phyloP scores from a whole-genome alignment of 2,797 vertebrate species.

The Decapterus maruadsi region DNA sequence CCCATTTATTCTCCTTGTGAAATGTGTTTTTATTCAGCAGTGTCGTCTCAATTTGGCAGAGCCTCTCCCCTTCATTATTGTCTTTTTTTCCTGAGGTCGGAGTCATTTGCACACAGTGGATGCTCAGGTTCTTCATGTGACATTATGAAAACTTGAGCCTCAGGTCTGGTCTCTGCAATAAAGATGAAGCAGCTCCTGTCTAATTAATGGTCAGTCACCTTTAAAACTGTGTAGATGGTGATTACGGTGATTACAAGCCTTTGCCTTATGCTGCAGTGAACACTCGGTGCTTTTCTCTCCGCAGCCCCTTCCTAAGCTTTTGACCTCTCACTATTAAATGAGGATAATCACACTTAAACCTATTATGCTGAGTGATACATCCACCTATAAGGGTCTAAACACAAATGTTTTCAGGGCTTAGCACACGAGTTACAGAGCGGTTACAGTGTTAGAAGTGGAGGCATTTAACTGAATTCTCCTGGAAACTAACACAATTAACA shows the following conservation, averaged over 20 bases:
- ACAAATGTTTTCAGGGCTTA: conserved; percentile 62
- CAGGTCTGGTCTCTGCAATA: neutral
- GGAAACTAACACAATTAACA: neutral
- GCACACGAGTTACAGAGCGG: conserved; percentile 25
- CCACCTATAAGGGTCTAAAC: conserved; percentile 57
- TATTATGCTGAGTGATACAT: conserved; percentile 64
- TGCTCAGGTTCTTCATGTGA: neutral
- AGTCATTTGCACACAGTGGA: neutral
- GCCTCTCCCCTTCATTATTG: neutral
- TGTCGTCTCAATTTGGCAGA: neutral
- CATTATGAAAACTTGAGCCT: neutral
- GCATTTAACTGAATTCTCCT: conserved; percentile 11
- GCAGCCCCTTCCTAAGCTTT: conserved; percentile 51
- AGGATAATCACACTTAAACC: conserved; percentile 72
- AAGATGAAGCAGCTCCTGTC: neutral
- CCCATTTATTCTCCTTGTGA: neutral
- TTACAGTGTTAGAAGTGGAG: conserved; percentile 16
- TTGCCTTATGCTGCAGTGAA: conserved; percentile 14
- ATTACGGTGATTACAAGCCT: conserved; percentile 6
- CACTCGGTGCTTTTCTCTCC: conserved; percentile 21
- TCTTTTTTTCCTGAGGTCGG: neutral
- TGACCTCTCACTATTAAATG: conserved; percentile 61
- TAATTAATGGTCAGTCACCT: conserved; percentile 11
- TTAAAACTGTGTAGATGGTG: conserved; percentile 5
- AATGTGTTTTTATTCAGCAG: neutral